Evolutionary conservation across 2,888 invertebrate species (phyloP).

Genomic region (Nomada flava): DNA sequence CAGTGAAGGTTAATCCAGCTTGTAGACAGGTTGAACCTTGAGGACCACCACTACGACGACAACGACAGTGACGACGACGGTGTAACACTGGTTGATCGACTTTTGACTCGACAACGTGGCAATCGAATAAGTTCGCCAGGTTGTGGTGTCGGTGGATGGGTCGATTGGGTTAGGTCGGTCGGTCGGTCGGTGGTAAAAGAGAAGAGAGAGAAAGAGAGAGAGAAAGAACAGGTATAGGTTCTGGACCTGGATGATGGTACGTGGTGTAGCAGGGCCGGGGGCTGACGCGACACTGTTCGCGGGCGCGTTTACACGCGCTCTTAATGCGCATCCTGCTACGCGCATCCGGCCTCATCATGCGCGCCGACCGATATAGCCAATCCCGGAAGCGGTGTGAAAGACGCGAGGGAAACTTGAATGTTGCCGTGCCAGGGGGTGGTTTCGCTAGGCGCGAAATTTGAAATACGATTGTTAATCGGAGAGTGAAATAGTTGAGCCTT

Average conservation of each 20-base stretch:
- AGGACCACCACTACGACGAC: slow-evolving; percentile 50
- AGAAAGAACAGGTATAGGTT: slow-evolving; percentile 78
- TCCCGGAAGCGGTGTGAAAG: slow-evolving; percentile 61
- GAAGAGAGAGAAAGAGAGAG: slow-evolving; percentile 68
- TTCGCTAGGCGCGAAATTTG: slow-evolving; percentile 49
- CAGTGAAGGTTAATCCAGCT: slow-evolving; percentile 67
- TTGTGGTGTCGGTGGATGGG: slow-evolving; percentile 65
- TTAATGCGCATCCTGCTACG: slow-evolving; percentile 74
- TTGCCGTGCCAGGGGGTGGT: slow-evolving; percentile 34
- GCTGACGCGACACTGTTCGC: slow-evolving; percentile 83
- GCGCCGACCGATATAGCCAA: slow-evolving; percentile 69
- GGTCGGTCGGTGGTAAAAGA: slow-evolving; percentile 65
- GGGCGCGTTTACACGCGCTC: slow-evolving; percentile 78
- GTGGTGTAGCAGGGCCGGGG: slow-evolving; percentile 83
- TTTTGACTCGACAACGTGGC: slow-evolving; percentile 68
- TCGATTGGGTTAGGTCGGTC: slow-evolving; percentile 71
- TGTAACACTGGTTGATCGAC: slow-evolving; percentile 68
- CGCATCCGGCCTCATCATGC: slow-evolving; percentile 72
- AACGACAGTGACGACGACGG: slow-evolving; percentile 44
- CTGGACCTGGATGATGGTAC: slow-evolving; percentile 81
- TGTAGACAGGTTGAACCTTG: slow-evolving; percentile 51
- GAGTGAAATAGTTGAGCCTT: not conserved
- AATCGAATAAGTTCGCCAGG: slow-evolving; percentile 62
- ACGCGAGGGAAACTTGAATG: slow-evolving; percentile 50
- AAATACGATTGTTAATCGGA: slow-evolving; percentile 28